A percentile compares a stretch with the other conserved stretches of the same genome.
These are phyloP conservation scores for Melanotaenia duboulayi DNA, from an alignment of 2,113 vertebrate genomes.

Conservation along the genomic window DNA sequence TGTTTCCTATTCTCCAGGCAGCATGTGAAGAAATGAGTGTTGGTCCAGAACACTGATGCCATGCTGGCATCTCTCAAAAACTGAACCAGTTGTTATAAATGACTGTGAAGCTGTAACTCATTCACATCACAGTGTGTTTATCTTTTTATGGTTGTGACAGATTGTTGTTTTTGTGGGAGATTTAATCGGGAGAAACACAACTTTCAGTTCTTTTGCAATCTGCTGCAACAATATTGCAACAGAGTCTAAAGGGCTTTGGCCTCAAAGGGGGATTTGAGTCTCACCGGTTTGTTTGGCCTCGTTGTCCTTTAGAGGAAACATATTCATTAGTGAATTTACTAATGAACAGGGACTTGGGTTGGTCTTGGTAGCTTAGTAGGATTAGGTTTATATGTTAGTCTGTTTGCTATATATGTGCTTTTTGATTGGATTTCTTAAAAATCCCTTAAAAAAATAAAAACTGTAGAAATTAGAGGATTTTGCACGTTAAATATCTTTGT, in stretches of 20 bases:
- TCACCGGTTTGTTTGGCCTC: slow-evolving; percentile 49
- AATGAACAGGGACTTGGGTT: slow-evolving; percentile 11
- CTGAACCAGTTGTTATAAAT: too few relatives aligned
- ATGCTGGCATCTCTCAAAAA: too few relatives aligned
- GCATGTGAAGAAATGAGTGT: too few relatives aligned
- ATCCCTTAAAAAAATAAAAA: too few relatives aligned
- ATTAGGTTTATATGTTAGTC: too few relatives aligned
- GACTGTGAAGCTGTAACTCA: not conserved
- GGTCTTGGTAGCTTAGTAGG: too few relatives aligned
- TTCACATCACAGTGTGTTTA: not conserved
- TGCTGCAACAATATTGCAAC: slow-evolving; percentile 46
- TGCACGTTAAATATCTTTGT: too few relatives aligned
- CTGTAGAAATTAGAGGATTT: too few relatives aligned
- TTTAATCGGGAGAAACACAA: slow-evolving; percentile 6
- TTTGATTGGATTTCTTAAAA: too few relatives aligned
- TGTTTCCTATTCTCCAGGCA: too few relatives aligned
- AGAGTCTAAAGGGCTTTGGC: slow-evolving; percentile 4
- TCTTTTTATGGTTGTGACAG: not conserved
- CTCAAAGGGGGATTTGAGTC: slow-evolving; percentile 8
- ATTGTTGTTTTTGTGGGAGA: not conserved
- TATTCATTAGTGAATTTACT: slow-evolving; percentile 21
- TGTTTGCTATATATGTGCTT: too few relatives aligned
- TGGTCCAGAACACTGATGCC: too few relatives aligned
- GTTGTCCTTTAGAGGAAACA: slow-evolving; percentile 16
- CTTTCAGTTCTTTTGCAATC: slow-evolving; percentile 38